These are phyloP conservation scores for Tipula lateralis DNA, from an alignment of 2,888 invertebrate genomes.

Conservation along the genomic window DNA sequence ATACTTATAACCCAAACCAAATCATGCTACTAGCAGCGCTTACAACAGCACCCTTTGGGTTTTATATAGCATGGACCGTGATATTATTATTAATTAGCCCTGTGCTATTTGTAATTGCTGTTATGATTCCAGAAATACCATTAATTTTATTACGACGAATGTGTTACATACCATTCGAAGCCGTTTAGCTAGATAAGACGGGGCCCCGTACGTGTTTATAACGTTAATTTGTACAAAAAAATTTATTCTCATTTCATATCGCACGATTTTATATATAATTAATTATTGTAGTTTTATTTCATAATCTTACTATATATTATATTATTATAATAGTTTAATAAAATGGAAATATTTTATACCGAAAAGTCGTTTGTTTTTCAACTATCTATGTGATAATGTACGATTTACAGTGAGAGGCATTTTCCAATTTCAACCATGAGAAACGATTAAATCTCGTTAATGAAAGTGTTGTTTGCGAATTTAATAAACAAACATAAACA, in stretches of 20 bases:
- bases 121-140: slow-evolving; percentile 66
- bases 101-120: slow-evolving; percentile 55
- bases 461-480: background rate
- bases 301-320: background rate
- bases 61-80: slow-evolving; percentile 59
- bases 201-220: background rate
- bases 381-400: too few relatives aligned
- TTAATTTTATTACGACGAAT: slow-evolving; percentile 61
- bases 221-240: background rate
- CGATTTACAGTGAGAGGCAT: background rate
- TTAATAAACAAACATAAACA: background rate
- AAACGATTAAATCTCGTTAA: background rate
- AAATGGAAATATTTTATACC: background rate
- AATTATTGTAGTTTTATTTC: background rate
- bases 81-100: slow-evolving; percentile 63
- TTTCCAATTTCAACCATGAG: background rate
- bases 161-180: slow-evolving; percentile 63
- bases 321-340: background rate
- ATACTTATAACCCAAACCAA: background rate
- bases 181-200: slow-evolving; percentile 51
- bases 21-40: background rate
- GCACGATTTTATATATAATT: background rate
- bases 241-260: background rate
- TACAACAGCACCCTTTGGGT: slow-evolving; percentile 47
- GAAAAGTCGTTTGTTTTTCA: background rate